phyloP scores from a whole-genome alignment of 2,888 invertebrate genomes.

The Lottia scabra region DNA sequence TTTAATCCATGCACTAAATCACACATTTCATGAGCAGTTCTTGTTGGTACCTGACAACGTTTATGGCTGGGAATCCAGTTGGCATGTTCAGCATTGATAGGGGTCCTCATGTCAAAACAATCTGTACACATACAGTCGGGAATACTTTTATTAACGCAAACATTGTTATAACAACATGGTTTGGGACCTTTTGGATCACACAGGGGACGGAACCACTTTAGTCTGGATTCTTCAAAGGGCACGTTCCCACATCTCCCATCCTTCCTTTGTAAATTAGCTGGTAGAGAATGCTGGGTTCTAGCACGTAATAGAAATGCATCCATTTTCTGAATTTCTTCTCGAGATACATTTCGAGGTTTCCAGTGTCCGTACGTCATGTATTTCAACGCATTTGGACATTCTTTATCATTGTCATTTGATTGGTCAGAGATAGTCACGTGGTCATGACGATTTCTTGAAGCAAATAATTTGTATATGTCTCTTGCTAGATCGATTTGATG shows the following conservation, averaged over 20 bases:
- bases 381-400: background rate
- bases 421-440: too few species aligned
- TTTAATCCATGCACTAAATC: background rate
- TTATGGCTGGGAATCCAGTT: background rate
- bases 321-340: background rate
- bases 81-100: background rate
- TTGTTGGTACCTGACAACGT: background rate
- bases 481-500: too few species aligned
- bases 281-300: background rate
- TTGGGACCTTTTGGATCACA: background rate
- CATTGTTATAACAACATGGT: background rate
- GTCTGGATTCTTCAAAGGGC: background rate
- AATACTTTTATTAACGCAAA: background rate
- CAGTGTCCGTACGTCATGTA: background rate
- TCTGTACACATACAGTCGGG: background rate
- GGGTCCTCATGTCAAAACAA: background rate
- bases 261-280: background rate
- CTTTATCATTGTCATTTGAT: too few species aligned
- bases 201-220: background rate
- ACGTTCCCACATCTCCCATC: background rate
- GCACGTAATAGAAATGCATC: background rate
- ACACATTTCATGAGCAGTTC: background rate
- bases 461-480: too few species aligned
- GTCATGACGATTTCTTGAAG: too few species aligned
- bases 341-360: background rate